Base-by-base conservation (phyloP, 1,140 invertebrate genomes). In the Monomorium pharaonis region DNA sequence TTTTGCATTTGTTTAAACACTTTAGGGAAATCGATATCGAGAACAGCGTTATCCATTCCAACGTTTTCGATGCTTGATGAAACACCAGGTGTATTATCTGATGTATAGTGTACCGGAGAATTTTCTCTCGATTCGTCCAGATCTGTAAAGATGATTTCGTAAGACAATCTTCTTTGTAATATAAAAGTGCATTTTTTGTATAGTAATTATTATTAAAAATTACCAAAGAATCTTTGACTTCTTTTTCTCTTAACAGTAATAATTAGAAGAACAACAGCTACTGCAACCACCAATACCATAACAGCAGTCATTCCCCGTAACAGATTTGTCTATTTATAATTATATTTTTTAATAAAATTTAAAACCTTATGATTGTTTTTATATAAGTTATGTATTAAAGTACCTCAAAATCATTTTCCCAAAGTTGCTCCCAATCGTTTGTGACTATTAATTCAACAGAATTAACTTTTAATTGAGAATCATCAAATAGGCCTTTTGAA, bases 391-490 rank as follows among this genome's bases (percentile, higher is more conserved):
- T 49, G 89, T 91, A 86, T 94, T 65, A 72, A 89, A 87, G 18
- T 94, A 93, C 96, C 94, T 92, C 95, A 92, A 93, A 96, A 95
- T 95, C 94, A 84, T 92, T 94, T 85, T 95, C 94, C 85, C 88
- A 92, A 37, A 92, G 87, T 27, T 94, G 91, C 72, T 95, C 93
- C 92, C 93, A 94, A 69, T 95, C 93, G 76, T 92, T 94, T 87
- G 93, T 95, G 10, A 97, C 96, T 78, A 97, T 94, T 92, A 97
- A 95, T 92, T 97, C 95, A 24, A 97, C 95, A 44, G 95, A 93
- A 51, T 96, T 95, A 37, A 96, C 94, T 87, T 95, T 95, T 30
- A 96, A 94, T 51, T 94, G 93, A 77, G 95, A 94, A 67, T 93
- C 95, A 65, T 95, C 92, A 58, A 94, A 91, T 75, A 97, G 89